Percentiles rank a stretch among this genome's conserved stretches.
Evolutionary conservation across 37 sponge, comb jelly and placozoan genomes (phyloP).

Genomic region (Chondrilla cf. caribensis): DNA sequence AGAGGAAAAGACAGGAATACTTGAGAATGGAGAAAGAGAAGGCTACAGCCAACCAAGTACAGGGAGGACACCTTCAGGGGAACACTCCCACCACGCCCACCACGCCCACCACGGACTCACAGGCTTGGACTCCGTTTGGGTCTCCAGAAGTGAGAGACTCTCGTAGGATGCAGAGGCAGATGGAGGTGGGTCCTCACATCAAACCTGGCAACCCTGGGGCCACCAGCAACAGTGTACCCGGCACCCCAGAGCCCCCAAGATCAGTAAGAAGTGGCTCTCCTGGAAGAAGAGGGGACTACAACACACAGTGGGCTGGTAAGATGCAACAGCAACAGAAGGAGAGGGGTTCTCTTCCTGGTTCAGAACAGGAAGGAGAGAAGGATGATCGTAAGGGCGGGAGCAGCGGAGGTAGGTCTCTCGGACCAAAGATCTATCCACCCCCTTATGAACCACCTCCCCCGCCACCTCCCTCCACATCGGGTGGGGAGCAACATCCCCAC

Average conservation of each 20-base stretch:
- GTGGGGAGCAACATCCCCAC: slow-evolving; percentile 14
- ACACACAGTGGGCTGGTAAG: background rate
- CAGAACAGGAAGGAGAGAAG: background rate
- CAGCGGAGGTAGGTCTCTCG: background rate
- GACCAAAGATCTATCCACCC: slow-evolving; percentile 1
- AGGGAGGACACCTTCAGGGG: background rate
- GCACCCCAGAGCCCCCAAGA: background rate
- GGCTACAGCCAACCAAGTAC: background rate
- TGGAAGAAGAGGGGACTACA: background rate
- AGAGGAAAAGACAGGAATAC: slow-evolving; percentile 4
- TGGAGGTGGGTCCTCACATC: background rate
- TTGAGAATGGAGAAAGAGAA: slow-evolving; percentile 16
- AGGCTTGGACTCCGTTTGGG: background rate
- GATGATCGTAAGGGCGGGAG: background rate
- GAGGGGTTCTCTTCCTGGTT: background rate
- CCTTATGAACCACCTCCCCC: slow-evolving; percentile 11
- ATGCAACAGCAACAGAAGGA: slow-evolving; percentile 1
- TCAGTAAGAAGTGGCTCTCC: background rate
- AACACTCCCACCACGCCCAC: background rate
- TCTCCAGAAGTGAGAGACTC: background rate
- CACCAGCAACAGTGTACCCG: background rate
- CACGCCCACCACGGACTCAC: background rate
- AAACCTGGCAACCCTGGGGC: background rate
- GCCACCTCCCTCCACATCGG: background rate
- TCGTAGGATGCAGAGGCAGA: background rate